Evolutionary conservation across 1,140 invertebrate genomes (phyloP), one percentile per base, ranked within the genome.

Genomic region (Drosophila equinoxialis): DNA sequence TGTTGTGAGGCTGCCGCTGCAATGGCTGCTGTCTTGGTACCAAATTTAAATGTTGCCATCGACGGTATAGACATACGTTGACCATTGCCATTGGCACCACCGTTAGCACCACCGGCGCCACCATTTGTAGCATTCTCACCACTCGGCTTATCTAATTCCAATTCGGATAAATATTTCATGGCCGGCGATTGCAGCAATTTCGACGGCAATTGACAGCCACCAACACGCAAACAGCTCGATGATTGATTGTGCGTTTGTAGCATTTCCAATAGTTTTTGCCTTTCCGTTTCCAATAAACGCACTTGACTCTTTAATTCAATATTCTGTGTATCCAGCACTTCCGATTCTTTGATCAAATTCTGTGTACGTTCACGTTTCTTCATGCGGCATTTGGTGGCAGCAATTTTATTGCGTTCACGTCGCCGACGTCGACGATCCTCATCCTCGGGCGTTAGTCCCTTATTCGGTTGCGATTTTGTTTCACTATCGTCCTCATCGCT

Each of bases 311-410:
- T 97, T 33, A 98, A 92, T 75, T 97, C 96, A 26, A 96, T 94
- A 90, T 98, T 98, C 91, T 97, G 96, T n/a, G 94, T 95, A 91
- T 98, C 97, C 13, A 98, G 92, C 2, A 95, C 94, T 92, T 97
- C 96, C 7, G 97, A 97, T 93, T 98, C 97, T 81, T 96, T 95
- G 67, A 98, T 96, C 68, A 98, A 93, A 73, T 97, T 96, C 58
- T 96, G 95, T 1, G 97, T 98, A 71, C 96, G 95, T 90, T 98
- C 97, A 20, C 97, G 95, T 92, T 98, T 98, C 94, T 98, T 98
- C 93, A 97, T 94, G 62, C 98, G 94, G 92, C 98, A 98, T 92
- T 98, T 98, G 17, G 98, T 98, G 10, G 98, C 98, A 14, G 98
- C 98, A 51, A 98, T 96, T 94, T 98, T 98, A 92, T 99, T 98